phyloP scores from a whole-genome alignment of 2,113 vertebrate genomes.

The Tamias sibiricus region DNA sequence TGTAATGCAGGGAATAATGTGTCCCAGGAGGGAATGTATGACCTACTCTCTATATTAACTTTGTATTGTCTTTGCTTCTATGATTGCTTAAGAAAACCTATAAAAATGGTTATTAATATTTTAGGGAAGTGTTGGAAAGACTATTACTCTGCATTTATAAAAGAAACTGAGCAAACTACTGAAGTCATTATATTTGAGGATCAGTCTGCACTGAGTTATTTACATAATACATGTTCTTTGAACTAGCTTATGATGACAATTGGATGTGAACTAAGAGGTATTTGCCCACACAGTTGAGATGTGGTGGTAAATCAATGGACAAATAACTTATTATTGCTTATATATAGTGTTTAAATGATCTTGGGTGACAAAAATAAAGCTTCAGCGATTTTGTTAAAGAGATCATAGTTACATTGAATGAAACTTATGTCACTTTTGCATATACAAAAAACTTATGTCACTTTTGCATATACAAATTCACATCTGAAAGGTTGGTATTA shows the following conservation, averaged over 20 bases:
- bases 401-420: not conserved
- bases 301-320: not conserved
- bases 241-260: not conserved
- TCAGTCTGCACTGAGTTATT: not conserved
- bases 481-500: not conserved
- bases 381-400: not conserved
- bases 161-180: not conserved
- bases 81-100: conserved; percentile 73
- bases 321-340: not conserved
- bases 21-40: conserved; percentile 56
- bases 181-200: not conserved
- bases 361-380: not conserved
- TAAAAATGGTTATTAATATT: conserved; percentile 76
- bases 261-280: not conserved
- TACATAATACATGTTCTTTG: not conserved
- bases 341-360: not conserved
- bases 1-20: conserved; percentile 62
- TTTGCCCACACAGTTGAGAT: not conserved
- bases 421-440: not conserved
- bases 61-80: conserved; percentile 70
- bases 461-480: not conserved
- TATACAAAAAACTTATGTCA: too few relatives aligned
- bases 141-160: conserved; percentile 49
- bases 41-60: conserved; percentile 70
- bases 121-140: conserved; percentile 54